Conservation (phyloP, 1,140 invertebrate genomes). For the Drosophila subpulchrella region DNA sequence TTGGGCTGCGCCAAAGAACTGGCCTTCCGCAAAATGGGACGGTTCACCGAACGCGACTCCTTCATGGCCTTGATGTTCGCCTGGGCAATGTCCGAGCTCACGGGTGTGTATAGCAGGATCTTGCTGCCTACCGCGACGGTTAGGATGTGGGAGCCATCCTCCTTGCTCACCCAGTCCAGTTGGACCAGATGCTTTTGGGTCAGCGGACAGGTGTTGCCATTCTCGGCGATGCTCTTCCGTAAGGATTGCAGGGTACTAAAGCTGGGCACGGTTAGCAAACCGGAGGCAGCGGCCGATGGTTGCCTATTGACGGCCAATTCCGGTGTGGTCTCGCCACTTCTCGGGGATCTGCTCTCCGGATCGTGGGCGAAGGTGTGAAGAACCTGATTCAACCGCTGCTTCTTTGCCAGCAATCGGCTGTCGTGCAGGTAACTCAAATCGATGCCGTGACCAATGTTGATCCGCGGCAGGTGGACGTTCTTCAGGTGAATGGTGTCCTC, state of each 20-base stretch:
- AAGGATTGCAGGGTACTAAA: constrained; percentile 96
- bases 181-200: constrained; percentile 96
- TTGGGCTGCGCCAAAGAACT: constrained; percentile 93
- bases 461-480: constrained; percentile 93
- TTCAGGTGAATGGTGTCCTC: constrained; percentile 97
- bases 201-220: constrained; percentile 94
- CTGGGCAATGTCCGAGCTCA: constrained; percentile 95
- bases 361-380: constrained; percentile 88
- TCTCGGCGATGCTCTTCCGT: constrained; percentile 94
- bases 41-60: constrained; percentile 91
- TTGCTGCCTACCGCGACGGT: constrained; percentile 98
- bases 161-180: constrained; percentile 99
- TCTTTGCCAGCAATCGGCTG: constrained; percentile 91
- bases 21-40: constrained; percentile 93
- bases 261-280: constrained; percentile 94
- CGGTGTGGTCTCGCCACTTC: constrained; percentile 85
- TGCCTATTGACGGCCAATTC: constrained; percentile 80
- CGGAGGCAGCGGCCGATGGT: constrained; percentile 83
- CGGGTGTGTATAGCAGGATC: constrained; percentile 93
- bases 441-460: constrained; percentile 91
- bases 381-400: constrained; percentile 90
- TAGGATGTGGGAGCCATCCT: constrained; percentile 98
- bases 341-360: constrained; percentile 85
- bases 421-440: constrained; percentile 94
- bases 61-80: constrained; percentile 95